phyloP scores from a whole-genome alignment of 2,797 vertebrate species.

The Sebastes diaconus region DNA sequence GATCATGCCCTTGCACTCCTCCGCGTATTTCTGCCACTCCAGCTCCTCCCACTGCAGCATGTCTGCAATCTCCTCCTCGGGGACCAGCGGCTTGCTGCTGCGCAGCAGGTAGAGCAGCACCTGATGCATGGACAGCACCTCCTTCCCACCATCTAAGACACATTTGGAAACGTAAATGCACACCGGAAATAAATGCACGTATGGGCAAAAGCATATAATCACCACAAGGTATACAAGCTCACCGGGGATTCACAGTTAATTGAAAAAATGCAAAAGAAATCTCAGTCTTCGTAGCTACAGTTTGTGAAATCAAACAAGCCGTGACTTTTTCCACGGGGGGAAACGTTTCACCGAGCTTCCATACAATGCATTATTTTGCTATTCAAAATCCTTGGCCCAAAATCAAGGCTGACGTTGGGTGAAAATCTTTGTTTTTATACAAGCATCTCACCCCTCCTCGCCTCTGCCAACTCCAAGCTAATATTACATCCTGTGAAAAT shows the following conservation, averaged over 20 bases:
- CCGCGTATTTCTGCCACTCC: constrained; percentile 98
- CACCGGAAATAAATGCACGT: background rate
- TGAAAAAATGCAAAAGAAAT: background rate
- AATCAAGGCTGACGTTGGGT: background rate
- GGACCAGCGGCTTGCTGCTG: constrained; percentile 93
- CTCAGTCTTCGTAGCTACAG: background rate
- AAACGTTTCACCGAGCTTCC: background rate
- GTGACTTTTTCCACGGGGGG: background rate
- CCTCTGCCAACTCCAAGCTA: constrained; percentile 3
- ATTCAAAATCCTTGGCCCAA: background rate
- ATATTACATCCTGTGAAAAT: constrained; percentile 2
- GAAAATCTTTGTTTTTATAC: constrained; percentile 8
- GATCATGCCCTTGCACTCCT: constrained; percentile 99
- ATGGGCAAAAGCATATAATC: background rate
- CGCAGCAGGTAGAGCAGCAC: constrained; percentile 95
- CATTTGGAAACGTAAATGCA: background rate
- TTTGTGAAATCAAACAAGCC: constrained; percentile 7
- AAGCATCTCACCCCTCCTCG: background rate
- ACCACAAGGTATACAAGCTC: background rate
- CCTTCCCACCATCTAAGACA: constrained; percentile 92
- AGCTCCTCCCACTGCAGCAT: constrained; percentile 99
- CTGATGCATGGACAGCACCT: constrained; percentile 99
- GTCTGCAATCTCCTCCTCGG: constrained; percentile 96
- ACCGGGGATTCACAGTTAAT: background rate
- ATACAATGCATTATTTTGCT: background rate